Evolutionary conservation across 2,113 vertebrate species (phyloP).

Genomic region (Athene cunicularia): DNA sequence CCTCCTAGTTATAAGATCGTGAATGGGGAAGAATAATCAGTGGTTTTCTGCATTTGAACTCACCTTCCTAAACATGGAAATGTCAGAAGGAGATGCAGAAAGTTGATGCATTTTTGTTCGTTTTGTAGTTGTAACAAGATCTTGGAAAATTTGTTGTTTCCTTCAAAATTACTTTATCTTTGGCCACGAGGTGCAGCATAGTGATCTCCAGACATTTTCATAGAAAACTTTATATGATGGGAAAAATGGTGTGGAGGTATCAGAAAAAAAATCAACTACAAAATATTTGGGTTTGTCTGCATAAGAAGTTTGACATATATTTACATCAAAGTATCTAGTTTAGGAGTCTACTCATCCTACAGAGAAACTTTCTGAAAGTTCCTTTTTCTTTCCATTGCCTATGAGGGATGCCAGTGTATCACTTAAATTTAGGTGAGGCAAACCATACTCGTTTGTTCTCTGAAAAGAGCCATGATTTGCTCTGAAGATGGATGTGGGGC

Average conservation of each 20-base stretch:
- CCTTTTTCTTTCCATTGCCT: not conserved
- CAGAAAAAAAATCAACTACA: not conserved
- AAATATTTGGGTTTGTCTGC: not conserved
- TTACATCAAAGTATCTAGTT: not conserved
- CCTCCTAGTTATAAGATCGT: not conserved
- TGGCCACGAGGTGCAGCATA: not conserved
- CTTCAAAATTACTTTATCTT: not conserved
- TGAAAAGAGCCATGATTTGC: not conserved
- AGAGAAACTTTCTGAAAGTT: not conserved
- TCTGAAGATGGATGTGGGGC: not conserved
- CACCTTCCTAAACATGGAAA: not conserved
- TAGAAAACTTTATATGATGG: not conserved
- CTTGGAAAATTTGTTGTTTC: not conserved
- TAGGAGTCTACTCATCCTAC: not conserved
- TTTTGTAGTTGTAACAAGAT: not conserved
- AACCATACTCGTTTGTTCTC: fast-evolving
- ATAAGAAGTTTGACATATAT: not conserved
- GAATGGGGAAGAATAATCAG: not conserved
- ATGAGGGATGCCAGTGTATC: not conserved
- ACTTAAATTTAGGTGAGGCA: not conserved
- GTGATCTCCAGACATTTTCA: not conserved
- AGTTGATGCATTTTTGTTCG: not conserved
- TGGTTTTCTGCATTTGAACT: not conserved
- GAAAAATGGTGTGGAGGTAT: not conserved
- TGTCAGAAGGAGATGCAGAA: not conserved